These are phyloP conservation scores for Aporophyla nigra DNA, from an alignment of 2,888 invertebrate species.

Conservation along the genomic window DNA sequence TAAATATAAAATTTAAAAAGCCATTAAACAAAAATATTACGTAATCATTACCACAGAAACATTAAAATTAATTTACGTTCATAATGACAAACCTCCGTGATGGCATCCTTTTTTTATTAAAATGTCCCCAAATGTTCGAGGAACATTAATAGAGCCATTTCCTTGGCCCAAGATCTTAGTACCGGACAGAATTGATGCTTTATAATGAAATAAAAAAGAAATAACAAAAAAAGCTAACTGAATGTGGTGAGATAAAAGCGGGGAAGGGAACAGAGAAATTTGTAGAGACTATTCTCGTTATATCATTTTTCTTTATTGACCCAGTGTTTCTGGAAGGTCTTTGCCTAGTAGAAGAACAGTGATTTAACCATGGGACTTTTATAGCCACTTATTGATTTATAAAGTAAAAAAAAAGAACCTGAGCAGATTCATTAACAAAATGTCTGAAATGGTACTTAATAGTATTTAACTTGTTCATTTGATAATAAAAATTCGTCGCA, in stretches of 20 bases:
- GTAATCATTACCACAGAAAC: constrained; percentile 37
- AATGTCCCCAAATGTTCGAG: constrained; percentile 74
- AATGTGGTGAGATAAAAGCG: constrained; percentile 70
- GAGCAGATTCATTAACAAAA: too few relatives aligned
- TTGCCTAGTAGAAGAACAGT: too few relatives aligned
- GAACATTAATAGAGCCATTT: constrained; percentile 87
- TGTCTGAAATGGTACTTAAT: too few relatives aligned
- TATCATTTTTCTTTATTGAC: too few relatives aligned
- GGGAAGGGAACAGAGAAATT: constrained; percentile 59
- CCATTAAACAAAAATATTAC: constrained; percentile 33
- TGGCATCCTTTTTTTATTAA: constrained; percentile 43
- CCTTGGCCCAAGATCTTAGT: constrained; percentile 63
- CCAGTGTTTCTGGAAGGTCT: too few relatives aligned
- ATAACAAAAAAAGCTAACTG: constrained; percentile 75
- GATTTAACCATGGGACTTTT: too few relatives aligned
- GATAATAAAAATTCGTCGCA: too few relatives aligned
- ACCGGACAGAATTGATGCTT: constrained; percentile 81
- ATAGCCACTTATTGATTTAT: too few relatives aligned
- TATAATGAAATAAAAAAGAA: constrained; percentile 84
- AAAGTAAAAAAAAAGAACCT: too few relatives aligned
- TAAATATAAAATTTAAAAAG: constrained; percentile 12
- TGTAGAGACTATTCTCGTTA: constrained; percentile 47
- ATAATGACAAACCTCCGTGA: constrained; percentile 51
- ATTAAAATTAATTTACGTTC: constrained; percentile 57
- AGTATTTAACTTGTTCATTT: too few relatives aligned